Conservation (phyloP, 2,113 vertebrate genomes). For the Ursus arctos region DNA sequence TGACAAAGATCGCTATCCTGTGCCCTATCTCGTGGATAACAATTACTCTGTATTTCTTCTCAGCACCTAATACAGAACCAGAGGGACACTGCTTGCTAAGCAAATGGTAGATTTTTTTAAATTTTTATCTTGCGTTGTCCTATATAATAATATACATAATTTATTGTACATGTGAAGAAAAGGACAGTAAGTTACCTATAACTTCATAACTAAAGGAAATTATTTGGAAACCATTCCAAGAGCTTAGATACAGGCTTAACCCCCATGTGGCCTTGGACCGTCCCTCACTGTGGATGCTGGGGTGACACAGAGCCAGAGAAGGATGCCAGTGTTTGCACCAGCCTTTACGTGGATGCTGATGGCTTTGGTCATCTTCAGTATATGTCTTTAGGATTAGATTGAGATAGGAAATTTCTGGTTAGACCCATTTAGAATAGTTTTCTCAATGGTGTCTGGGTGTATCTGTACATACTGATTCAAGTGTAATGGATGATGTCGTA, state of each 20-base stretch:
- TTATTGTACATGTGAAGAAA: neutral
- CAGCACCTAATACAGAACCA: neutral
- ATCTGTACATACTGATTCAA: neutral
- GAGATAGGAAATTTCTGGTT: neutral
- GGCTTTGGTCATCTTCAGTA: neutral
- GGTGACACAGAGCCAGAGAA: neutral
- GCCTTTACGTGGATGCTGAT: neutral
- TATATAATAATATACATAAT: neutral
- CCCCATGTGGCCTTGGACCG: neutral
- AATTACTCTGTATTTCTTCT: neutral
- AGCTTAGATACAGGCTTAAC: neutral
- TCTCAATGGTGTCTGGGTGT: neutral
- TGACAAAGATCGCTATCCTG: neutral
- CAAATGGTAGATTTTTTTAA: neutral
- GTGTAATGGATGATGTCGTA: too few species aligned
- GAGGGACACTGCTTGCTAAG: neutral
- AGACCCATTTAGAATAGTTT: neutral
- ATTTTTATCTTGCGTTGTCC: neutral
- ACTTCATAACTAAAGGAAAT: neutral
- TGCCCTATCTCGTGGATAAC: neutral
- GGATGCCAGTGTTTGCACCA: accelerated
- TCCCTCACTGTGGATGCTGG: neutral
- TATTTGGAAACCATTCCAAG: accelerated
- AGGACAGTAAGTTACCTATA: neutral
- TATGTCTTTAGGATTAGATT: neutral